Base-by-base conservation (phyloP, 2,797 vertebrate genomes). In the Danio kyathit region DNA sequence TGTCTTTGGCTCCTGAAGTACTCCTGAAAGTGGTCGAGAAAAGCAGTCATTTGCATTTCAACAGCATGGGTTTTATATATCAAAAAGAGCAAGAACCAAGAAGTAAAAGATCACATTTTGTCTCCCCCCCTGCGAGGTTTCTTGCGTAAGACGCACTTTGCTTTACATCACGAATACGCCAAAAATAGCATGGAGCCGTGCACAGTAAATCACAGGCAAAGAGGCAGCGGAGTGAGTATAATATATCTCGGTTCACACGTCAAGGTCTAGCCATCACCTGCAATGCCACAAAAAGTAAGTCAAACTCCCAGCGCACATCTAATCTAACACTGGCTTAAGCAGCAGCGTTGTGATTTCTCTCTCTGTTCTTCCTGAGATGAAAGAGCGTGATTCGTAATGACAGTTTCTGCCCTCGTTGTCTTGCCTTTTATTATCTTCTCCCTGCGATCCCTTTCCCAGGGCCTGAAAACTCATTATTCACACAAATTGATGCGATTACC, bases 401-500 rank as follows among this genome's bases (percentile, higher is more conserved):
- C 77, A 80, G 77, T 49, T 64, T 17, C 56, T 69, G 67, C 67
- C 54, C 46, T 63, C 17, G 16, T 72, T 67, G 21, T 71, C 48
- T 48, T 17, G 17, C 38, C n/a, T 66, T 51, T 51, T 76, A 76
- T 71, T 72, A 70, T 65, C 61, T 67, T 77, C 48, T 49, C 38
- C 43, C 61, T 59, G 66, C 52, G 16, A 56, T 73, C 17, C 66
- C 52, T 76, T 73, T 73, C 74, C 60, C 76, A 64, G 49, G 19
- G n/a, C 59, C 56, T 46, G 17, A 66, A 79, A 79, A 61, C 81
- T 74, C 76, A 78, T 74, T 79, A 74, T 61, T 67, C 60, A 54
- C 19, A 60, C 48, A 83, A 79, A 75, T 69, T 83, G 76, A 83
- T 70, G 71, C 74, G 61, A 74, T 83, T 75, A 52, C 72, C 56